These are phyloP conservation scores for Iselma pallidipennis DNA, from an alignment of 2,888 invertebrate species.

Conservation along the genomic window DNA sequence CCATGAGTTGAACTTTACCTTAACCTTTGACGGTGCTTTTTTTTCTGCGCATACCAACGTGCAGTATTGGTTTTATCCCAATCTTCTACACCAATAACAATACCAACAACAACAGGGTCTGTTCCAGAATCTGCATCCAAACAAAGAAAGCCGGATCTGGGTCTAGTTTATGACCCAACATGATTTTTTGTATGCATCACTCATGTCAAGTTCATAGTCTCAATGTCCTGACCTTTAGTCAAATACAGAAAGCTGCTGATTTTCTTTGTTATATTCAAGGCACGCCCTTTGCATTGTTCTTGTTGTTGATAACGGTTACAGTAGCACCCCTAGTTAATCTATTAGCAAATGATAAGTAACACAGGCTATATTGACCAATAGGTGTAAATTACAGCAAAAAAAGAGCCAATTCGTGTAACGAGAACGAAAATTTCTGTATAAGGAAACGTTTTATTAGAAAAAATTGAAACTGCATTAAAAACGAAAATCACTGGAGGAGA, in stretches of 20 bases:
- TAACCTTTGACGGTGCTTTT: not conserved
- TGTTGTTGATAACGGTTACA: no score
- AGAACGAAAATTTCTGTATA: no score
- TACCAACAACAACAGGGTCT: not conserved
- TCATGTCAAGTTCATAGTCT: not conserved
- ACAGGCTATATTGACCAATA: no score
- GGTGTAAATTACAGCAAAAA: no score
- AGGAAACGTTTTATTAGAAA: no score
- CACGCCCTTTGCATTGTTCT: not conserved
- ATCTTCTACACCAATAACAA: not conserved
- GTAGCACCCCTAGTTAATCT: no score
- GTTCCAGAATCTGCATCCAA: not conserved
- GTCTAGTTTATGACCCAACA: not conserved
- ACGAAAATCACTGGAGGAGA: not conserved
- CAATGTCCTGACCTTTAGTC: not conserved
- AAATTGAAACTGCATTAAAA: no score
- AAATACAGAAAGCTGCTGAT: not conserved
- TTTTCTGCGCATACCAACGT: not conserved
- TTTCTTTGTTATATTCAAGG: not conserved
- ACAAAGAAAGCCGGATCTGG: not conserved
- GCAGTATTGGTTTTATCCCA: not conserved
- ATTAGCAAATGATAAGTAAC: no score
- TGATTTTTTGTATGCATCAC: not conserved
- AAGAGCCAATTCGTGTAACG: no score
- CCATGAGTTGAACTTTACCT: slow-evolving; percentile 1